Percentiles rank a stretch among this genome's conserved stretches.
Evolutionary conservation across 2,888 invertebrate species (phyloP).

Genomic region (Tiliacea citrago): DNA sequence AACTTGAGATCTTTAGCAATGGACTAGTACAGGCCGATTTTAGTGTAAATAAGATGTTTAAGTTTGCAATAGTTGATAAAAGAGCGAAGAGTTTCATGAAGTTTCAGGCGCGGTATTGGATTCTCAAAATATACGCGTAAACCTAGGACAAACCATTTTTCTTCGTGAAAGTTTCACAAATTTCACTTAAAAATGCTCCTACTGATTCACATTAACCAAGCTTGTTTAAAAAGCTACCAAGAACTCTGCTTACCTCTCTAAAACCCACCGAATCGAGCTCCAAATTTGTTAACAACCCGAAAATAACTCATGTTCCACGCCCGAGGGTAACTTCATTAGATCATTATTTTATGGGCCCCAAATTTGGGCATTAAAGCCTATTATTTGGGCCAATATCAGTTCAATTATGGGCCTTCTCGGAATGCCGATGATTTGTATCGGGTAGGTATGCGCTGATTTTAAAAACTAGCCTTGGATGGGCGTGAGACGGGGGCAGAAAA

Average conservation of each 20-base stretch:
- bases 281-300: conserved; percentile 70
- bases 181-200: not conserved
- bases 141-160: not conserved
- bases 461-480: conserved; percentile 47
- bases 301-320: conserved; percentile 53
- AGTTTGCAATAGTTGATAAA: not conserved
- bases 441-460: conserved; percentile 52
- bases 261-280: conserved; percentile 38
- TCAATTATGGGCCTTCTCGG: conserved; percentile 73
- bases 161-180: not conserved
- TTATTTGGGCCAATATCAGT: conserved; percentile 82
- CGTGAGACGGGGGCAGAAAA: conserved; percentile 61
- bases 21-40: fast-evolving
- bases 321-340: conserved; percentile 73
- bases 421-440: conserved; percentile 67
- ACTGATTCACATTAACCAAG: not conserved
- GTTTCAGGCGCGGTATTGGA: not conserved
- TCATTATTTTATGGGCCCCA: conserved; percentile 88
- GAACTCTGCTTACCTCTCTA: conserved; percentile 28
- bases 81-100: not conserved
- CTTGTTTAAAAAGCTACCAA: conserved; percentile 7
- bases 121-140: too few species aligned
- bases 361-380: conserved; percentile 83
- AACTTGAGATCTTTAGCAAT: not conserved
- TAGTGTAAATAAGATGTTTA: not conserved